Evolutionary conservation across 1,140 invertebrate genomes (phyloP).

Genomic region (Ptiloglossa arizonensis): DNA sequence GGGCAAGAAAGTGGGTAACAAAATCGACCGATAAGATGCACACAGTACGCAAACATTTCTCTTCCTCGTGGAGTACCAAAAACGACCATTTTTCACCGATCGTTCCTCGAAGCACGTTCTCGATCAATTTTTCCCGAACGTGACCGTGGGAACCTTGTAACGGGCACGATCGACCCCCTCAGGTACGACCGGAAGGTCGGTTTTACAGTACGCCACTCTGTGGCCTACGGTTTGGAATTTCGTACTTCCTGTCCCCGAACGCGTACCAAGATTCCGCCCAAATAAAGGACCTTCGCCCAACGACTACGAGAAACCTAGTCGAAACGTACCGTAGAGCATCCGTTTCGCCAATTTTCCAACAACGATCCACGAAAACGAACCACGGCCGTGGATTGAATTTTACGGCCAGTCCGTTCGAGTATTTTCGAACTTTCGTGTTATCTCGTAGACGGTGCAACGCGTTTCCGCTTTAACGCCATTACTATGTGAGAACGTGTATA

Average conservation of each 20-base stretch:
- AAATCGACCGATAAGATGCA: not conserved
- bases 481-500: not conserved
- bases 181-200: conserved; percentile 62
- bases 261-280: conserved; percentile 43
- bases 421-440: too few species aligned
- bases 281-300: conserved; percentile 10
- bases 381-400: too few species aligned
- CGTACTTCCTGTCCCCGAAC: conserved; percentile 69
- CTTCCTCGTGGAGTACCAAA: too few species aligned
- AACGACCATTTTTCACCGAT: too few species aligned
- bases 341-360: not conserved
- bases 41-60: too few species aligned
- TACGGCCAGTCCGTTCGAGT: too few species aligned
- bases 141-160: conserved; percentile 66
- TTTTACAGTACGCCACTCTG: conserved; percentile 56
- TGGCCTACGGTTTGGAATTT: conserved; percentile 71
- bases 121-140: conserved; percentile 57
- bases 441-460: too few species aligned
- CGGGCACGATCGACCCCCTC: conserved; percentile 56
- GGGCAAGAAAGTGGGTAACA: too few species aligned
- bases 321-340: not conserved
- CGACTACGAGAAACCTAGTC: not conserved
- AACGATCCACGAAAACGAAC: too few species aligned
- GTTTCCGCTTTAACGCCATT: not conserved
- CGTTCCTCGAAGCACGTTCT: conserved; percentile 20